These are phyloP conservation scores for Leptobrachium leishanense DNA, from an alignment of 2,113 vertebrate species.

Conservation along the genomic window DNA sequence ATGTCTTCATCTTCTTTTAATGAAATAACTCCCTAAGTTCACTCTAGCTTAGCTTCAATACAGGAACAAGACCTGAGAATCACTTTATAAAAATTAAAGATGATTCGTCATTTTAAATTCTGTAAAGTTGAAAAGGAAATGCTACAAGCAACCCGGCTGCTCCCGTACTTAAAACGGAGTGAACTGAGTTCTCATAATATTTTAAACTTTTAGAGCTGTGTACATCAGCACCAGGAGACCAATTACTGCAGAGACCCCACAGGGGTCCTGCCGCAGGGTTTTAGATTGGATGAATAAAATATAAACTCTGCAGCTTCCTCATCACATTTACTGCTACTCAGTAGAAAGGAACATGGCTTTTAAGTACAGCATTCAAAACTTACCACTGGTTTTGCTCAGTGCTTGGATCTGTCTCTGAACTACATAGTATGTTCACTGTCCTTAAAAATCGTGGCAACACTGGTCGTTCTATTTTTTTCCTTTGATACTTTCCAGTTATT, in stretches of 20 bases:
- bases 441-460: background rate
- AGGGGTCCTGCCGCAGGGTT: constrained; percentile 66
- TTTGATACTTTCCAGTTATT: too few species aligned
- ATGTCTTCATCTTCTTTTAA: too few species aligned
- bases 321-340: constrained; percentile 60
- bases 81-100: constrained; percentile 32
- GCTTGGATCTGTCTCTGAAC: constrained; percentile 5
- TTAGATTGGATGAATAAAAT: constrained; percentile 72
- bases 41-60: constrained; percentile 23
- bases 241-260: constrained; percentile 67
- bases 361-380: constrained; percentile 59
- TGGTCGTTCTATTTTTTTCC: background rate
- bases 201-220: constrained; percentile 62
- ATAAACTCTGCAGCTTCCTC: constrained; percentile 62
- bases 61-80: constrained; percentile 11
- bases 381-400: constrained; percentile 19
- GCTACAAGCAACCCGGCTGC: constrained; percentile 47
- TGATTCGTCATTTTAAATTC: constrained; percentile 37
- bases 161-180: constrained; percentile 60
- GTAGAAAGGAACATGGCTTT: constrained; percentile 62
- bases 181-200: constrained; percentile 59
- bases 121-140: constrained; percentile 43
- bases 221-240: constrained; percentile 67
- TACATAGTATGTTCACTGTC: background rate
- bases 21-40: too few species aligned